Evolutionary conservation across 2,888 invertebrate genomes (phyloP), one percentile per base, ranked within the genome.

Genomic region (Drosophila anceps): DNA sequence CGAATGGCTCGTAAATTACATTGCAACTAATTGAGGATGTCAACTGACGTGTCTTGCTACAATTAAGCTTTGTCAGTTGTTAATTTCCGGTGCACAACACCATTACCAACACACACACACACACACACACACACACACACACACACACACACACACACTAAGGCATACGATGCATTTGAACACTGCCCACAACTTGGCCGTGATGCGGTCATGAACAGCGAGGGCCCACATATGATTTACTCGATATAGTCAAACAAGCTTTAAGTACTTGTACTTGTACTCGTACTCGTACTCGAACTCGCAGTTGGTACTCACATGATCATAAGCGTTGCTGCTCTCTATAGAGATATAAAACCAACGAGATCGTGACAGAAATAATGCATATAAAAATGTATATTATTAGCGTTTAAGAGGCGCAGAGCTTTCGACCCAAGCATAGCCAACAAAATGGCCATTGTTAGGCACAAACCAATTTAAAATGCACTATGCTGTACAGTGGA

Each of bases 331-430:
- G 48, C 55, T 53, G 71, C 71, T 76, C 74, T 88, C 74, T 88
- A 90, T 91, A 76, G 84, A 90, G 90, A 87, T 82, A 91, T 91
- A 84, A 91, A 78, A 71, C 70, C 79, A 83, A 84, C 85, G 67
- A 91, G 89, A 90, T 90, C 91, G 90, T 91, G 90, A 90, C 91
- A 89, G 90, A 85, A 89, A 87, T 89, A 91, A 89, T 89, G 90
- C 91, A 87, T 85, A 84, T 76, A 82, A 86, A 89, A 90, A 88
- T 87, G 78, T 88, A 83, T 90, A 84, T 83, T 84, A 87, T 90
- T 87, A 88, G 73, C 74, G 86, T 77, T 73, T 75, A 80, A 78
- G 71, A 73, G 74, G 61, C 62, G 48, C 60, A 76, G 60, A 79
- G 67, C 73, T 60, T 60, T 60, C 64, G 69, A 53, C 69, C 48